Evolutionary conservation across 2,113 vertebrate species (phyloP).

Genomic region (Mustela lutreola): DNA sequence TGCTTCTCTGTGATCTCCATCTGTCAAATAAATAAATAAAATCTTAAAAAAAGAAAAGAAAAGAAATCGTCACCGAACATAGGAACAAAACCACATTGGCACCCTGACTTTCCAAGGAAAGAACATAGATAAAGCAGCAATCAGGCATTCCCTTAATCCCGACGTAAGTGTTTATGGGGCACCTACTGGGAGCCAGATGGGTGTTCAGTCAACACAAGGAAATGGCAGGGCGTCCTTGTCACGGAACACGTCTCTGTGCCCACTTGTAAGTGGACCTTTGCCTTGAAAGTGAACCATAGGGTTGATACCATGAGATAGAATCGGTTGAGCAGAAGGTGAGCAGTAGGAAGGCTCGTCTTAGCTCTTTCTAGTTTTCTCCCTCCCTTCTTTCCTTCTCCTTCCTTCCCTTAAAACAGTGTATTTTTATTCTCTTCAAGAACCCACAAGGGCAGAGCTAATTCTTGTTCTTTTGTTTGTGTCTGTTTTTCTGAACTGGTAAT

Average conservation of each 20-base stretch:
- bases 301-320: not conserved
- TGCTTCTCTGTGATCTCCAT: too few species aligned
- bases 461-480: constrained; percentile 20
- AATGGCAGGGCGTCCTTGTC: not conserved
- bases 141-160: not conserved
- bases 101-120: not conserved
- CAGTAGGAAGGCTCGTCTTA: not conserved
- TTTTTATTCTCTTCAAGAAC: constrained; percentile 18
- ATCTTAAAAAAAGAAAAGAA: not conserved
- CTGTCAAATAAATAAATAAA: too few species aligned
- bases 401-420: not conserved
- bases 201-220: not conserved
- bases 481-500: constrained; percentile 18
- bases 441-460: constrained; percentile 17
- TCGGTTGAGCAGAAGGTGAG: not conserved
- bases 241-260: not conserved
- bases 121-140: not conserved
- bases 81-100: not conserved
- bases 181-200: not conserved
- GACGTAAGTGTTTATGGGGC: not conserved
- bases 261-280: not conserved
- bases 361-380: not conserved
- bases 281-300: not conserved
- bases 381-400: not conserved
- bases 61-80: not conserved